Percentiles rank a stretch among this genome's conserved stretches.
phyloP scores from a whole-genome alignment of 2,888 invertebrate species.

The Drosophila mimica region DNA sequence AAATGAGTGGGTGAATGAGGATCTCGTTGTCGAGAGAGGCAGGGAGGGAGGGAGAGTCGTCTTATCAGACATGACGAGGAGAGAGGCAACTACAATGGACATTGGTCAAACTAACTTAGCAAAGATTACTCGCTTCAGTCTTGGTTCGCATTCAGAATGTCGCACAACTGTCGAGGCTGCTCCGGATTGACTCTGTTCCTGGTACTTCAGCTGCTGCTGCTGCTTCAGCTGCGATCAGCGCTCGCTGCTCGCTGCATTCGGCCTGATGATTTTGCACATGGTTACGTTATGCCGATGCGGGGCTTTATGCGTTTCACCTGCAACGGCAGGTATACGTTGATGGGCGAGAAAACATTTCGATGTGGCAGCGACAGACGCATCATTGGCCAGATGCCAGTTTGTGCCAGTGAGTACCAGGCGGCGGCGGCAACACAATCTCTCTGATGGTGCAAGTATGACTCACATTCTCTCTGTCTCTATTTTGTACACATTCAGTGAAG shows the following conservation, averaged over 20 bases:
- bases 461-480: slow-evolving; percentile 3
- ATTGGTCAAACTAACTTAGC: neutral
- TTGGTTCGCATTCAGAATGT: slow-evolving; percentile 40
- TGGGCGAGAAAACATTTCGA: slow-evolving; percentile 4
- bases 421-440: neutral
- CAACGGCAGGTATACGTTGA: slow-evolving; percentile 3
- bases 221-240: neutral
- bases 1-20: neutral
- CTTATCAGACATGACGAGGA: neutral
- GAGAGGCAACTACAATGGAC: neutral
- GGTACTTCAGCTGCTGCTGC: neutral
- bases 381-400: slow-evolving; percentile 54
- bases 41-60: neutral
- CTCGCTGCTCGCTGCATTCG: slow-evolving; percentile 34
- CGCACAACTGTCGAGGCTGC: slow-evolving; percentile 4
- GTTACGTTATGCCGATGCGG: fast-evolving
- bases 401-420: slow-evolving; percentile 61
- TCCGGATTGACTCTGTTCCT: neutral
- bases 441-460: slow-evolving; percentile 1
- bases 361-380: slow-evolving; percentile 37
- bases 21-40: neutral
- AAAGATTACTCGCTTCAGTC: slow-evolving; percentile 29
- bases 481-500: slow-evolving; percentile 84
- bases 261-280: slow-evolving; percentile 31
- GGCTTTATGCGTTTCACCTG: slow-evolving; percentile 38